Conservation (phyloP, 2,113 vertebrate species). For the Terrapene triunguis region DNA sequence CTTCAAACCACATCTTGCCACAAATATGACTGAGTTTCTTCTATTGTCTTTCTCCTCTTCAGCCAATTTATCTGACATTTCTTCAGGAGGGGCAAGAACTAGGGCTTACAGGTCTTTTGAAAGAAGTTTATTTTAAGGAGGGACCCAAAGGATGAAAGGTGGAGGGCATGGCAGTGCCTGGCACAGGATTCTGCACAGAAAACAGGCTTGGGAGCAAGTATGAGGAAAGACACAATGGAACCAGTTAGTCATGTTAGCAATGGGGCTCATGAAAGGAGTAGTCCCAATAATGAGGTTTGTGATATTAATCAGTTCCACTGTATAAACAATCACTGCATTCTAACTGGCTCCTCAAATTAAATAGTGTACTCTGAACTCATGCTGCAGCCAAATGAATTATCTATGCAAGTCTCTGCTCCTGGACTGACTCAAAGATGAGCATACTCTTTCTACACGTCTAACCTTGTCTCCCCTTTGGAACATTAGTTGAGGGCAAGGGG, state of each 20-base stretch:
- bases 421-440: background rate
- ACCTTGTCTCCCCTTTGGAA: background rate
- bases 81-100: background rate
- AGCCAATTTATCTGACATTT: background rate
- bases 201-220: background rate
- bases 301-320: background rate
- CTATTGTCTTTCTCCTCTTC: background rate
- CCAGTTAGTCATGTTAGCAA: background rate
- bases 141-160: background rate
- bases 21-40: background rate
- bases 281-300: background rate
- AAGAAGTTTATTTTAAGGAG: background rate
- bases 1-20: background rate
- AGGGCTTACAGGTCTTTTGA: background rate
- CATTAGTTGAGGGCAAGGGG: background rate
- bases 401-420: background rate
- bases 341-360: background rate
- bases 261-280: fast-evolving
- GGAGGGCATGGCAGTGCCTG: background rate
- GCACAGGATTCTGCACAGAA: background rate
- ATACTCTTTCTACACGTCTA: fast-evolving
- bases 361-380: background rate
- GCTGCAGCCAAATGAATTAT: background rate
- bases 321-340: background rate
- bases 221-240: background rate